phyloP scores from a whole-genome alignment of 2,113 vertebrate species.

The Paramormyrops kingsleyae region DNA sequence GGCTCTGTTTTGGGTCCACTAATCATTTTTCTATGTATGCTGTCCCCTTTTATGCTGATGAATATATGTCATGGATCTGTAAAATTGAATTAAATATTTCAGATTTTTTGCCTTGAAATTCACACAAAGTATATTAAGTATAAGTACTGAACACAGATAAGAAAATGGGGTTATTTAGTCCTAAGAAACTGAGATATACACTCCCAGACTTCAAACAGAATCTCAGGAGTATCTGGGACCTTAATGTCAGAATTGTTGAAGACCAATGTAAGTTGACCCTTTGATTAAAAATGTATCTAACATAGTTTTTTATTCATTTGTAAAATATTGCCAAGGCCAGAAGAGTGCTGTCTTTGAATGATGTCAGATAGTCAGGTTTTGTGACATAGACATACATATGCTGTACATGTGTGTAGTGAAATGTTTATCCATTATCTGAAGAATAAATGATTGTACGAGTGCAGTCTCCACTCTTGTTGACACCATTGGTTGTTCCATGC shows the following conservation, averaged over 20 bases:
- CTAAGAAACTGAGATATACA: background rate
- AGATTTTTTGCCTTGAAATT: background rate
- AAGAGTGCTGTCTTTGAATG: background rate
- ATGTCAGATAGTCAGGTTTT: background rate
- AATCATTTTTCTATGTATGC: background rate
- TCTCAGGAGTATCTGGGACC: background rate
- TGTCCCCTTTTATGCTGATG: background rate
- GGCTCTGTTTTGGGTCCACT: background rate
- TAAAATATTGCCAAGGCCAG: background rate
- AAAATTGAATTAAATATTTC: background rate
- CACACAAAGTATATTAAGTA: background rate
- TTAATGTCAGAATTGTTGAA: background rate
- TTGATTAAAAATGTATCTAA: background rate
- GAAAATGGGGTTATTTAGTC: background rate
- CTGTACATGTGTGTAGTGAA: no score
- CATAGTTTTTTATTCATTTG: background rate
- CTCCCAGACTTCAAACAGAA: background rate
- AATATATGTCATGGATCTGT: background rate
- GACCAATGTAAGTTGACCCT: background rate
- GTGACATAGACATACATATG: background rate
- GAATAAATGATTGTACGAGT: background rate
- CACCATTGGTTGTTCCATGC: background rate
- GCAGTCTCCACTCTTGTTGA: background rate
- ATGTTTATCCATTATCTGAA: background rate
- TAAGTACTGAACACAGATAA: background rate